Percentiles rank a stretch among this genome's conserved stretches.
These are phyloP conservation scores for Coenonympha arcania DNA, from an alignment of 2,888 invertebrate genomes.

Conservation along the genomic window DNA sequence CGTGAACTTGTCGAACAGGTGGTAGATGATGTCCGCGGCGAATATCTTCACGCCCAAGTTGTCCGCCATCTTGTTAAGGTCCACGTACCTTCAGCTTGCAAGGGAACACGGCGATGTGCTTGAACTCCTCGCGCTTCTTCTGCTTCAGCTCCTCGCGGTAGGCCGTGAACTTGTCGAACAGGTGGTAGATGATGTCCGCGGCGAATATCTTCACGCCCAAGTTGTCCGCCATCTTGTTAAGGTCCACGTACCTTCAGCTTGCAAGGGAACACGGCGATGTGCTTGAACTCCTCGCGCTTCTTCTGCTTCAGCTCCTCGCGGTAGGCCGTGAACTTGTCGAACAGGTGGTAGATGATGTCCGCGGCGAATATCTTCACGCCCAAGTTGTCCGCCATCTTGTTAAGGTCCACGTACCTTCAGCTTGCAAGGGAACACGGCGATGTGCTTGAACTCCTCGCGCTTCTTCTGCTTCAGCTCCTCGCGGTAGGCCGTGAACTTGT, in stretches of 20 bases:
- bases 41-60: slow-evolving; percentile 95
- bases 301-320: slow-evolving; percentile 91
- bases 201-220: slow-evolving; percentile 96
- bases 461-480: slow-evolving; percentile 93
- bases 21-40: slow-evolving; percentile 99
- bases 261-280: slow-evolving; percentile 98
- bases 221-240: slow-evolving; percentile 94
- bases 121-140: slow-evolving; percentile 94
- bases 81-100: slow-evolving; percentile 89
- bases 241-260: slow-evolving; percentile 85
- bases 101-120: slow-evolving; percentile 98
- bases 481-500: slow-evolving; percentile 94
- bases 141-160: slow-evolving; percentile 92
- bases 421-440: slow-evolving; percentile 99
- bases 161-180: slow-evolving; percentile 97
- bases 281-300: slow-evolving; percentile 95
- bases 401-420: slow-evolving; percentile 81
- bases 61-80: slow-evolving; percentile 97
- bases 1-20: slow-evolving; percentile 98
- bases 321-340: slow-evolving; percentile 96
- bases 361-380: slow-evolving; percentile 98
- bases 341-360: slow-evolving; percentile 99
- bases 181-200: slow-evolving; percentile 99
- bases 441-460: slow-evolving; percentile 94
- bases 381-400: slow-evolving; percentile 93